A percentile compares a stretch with the other conserved stretches of the same genome.
These are phyloP conservation scores for Tipula unca DNA, from an alignment of 2,888 invertebrate genomes.

Conservation along the genomic window DNA sequence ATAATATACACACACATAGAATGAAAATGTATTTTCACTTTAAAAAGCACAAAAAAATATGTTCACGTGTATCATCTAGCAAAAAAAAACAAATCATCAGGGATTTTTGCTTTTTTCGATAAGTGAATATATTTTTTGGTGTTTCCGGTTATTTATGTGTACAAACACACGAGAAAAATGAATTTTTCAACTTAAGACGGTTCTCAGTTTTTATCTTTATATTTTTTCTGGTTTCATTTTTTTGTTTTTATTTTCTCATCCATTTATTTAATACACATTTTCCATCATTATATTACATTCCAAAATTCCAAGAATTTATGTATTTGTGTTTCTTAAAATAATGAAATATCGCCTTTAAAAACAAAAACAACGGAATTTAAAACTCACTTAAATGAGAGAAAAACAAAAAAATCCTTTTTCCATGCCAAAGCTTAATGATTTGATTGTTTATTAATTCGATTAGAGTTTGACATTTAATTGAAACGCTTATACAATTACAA, in stretches of 20 bases:
- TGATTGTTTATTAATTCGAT: neutral
- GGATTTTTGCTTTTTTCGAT: neutral
- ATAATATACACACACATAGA: neutral
- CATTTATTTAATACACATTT: neutral
- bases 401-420: neutral
- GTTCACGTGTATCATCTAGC: neutral
- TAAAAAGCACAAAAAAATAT: neutral
- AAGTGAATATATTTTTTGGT: neutral
- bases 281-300: neutral
- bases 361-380: neutral
- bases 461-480: neutral
- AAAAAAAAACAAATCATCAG: neutral
- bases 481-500: neutral
- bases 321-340: neutral
- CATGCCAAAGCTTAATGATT: neutral
- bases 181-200: too few species aligned
- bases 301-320: neutral
- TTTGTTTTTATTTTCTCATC: neutral
- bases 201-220: too few species aligned
- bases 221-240: neutral
- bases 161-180: too few species aligned
- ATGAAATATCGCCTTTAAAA: neutral
- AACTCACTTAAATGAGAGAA: neutral
- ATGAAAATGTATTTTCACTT: neutral
- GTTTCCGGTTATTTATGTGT: neutral